A percentile compares a stretch with the other conserved stretches of the same genome.
Evolutionary conservation across 2,797 vertebrate species (phyloP).

Genomic region (Anguilla marmorata): DNA sequence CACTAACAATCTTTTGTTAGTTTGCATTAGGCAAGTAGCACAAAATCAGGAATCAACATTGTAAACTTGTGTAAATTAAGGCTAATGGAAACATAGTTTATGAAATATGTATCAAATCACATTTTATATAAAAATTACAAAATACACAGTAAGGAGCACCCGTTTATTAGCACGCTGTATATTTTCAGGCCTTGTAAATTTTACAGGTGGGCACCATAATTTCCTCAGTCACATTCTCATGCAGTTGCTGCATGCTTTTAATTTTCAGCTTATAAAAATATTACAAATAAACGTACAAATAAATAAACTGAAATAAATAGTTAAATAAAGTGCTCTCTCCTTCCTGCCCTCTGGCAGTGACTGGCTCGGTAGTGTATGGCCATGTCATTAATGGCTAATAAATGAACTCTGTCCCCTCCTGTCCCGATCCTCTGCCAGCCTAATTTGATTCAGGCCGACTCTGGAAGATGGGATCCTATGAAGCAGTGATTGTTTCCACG

Average conservation of each 20-base stretch:
- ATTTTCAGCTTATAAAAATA: background rate
- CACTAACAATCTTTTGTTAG: background rate
- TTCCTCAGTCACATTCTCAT: background rate
- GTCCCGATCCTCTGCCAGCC: slow-evolving; percentile 70
- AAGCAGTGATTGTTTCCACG: slow-evolving; percentile 89
- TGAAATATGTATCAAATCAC: background rate
- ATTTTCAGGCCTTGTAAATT: background rate
- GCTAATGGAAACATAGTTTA: background rate
- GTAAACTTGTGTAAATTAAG: background rate
- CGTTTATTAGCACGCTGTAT: too few species aligned
- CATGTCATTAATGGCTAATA: slow-evolving; percentile 58
- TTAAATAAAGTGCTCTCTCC: slow-evolving; percentile 69
- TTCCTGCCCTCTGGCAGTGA: slow-evolving; percentile 66
- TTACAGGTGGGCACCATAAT: background rate
- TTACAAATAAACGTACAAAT: background rate
- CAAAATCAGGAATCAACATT: too few species aligned
- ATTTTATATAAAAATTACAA: background rate
- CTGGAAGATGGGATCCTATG: slow-evolving; percentile 88
- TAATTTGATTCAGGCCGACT: slow-evolving; percentile 81
- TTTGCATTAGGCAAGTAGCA: background rate
- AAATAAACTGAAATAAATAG: slow-evolving; percentile 52
- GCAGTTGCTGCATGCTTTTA: background rate
- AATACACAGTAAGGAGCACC: background rate
- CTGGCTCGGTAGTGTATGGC: slow-evolving; percentile 47
- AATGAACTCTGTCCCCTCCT: slow-evolving; percentile 77